phyloP scores from a whole-genome alignment of 92 coral and sea anemone species.

The Siderastrea radians region DNA sequence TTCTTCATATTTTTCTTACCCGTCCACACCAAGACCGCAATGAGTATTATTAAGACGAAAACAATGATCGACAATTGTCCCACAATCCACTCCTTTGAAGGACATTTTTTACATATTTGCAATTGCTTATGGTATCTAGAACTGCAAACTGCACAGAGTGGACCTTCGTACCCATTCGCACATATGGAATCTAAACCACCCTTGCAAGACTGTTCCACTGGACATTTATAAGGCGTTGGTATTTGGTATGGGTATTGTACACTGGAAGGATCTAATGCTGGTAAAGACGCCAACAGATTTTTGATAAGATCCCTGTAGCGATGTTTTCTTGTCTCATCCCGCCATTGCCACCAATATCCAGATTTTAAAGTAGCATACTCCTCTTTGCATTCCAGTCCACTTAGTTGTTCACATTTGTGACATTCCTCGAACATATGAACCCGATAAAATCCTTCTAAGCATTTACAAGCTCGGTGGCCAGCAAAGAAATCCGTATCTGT shows the following conservation, averaged over 20 bases:
- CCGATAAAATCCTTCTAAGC: too few species aligned
- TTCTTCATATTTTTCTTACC: too few species aligned
- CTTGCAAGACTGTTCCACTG: neutral
- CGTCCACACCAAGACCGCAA: too few species aligned
- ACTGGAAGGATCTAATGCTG: neutral
- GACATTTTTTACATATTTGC: too few species aligned
- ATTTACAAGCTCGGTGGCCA: neutral
- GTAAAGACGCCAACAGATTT: neutral
- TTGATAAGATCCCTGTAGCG: neutral
- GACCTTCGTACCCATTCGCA: too few species aligned
- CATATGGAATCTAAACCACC: neutral
- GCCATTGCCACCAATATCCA: slow-evolving; percentile 2
- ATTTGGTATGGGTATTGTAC: neutral
- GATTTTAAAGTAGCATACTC: neutral
- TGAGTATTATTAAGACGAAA: too few species aligned
- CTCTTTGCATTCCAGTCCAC: neutral
- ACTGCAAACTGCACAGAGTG: too few species aligned
- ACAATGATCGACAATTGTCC: too few species aligned
- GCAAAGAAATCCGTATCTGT: neutral
- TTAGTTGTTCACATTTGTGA: neutral
- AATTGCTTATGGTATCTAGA: too few species aligned
- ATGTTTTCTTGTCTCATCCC: neutral
- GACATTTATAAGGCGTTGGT: neutral
- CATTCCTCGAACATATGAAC: too few species aligned
- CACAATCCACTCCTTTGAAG: too few species aligned